Evolutionary conservation across 2,888 invertebrate genomes (phyloP).

Genomic region (Plagodis pulveraria): DNA sequence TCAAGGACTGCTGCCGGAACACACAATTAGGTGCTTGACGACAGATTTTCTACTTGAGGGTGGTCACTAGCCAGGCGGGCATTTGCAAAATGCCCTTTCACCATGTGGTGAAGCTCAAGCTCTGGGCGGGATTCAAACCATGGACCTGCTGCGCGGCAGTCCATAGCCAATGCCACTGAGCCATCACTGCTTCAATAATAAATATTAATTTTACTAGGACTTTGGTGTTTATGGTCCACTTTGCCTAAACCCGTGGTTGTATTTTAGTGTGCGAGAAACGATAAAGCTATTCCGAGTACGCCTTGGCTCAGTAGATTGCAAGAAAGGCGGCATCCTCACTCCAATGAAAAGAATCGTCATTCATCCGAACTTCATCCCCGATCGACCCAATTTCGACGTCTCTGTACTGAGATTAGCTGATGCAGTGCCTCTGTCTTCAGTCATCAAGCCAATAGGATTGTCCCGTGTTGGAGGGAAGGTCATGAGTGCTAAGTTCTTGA

Average conservation of each 20-base stretch:
- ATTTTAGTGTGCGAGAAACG: slow-evolving; percentile 67
- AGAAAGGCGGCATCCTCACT: slow-evolving; percentile 59
- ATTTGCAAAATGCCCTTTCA: too few relatives aligned
- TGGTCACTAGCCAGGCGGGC: too few relatives aligned
- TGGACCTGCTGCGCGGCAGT: too few relatives aligned
- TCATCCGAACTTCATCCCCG: slow-evolving; percentile 57
- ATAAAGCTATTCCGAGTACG: slow-evolving; percentile 64
- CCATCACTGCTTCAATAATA: too few relatives aligned
- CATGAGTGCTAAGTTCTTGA: slow-evolving; percentile 61
- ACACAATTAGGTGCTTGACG: too few relatives aligned
- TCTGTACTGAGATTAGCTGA: slow-evolving; percentile 56
- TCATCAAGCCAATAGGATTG: slow-evolving; percentile 57
- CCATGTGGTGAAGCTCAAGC: too few relatives aligned
- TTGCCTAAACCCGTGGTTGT: slow-evolving; percentile 1
- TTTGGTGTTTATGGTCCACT: too few relatives aligned
- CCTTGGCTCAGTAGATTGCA: slow-evolving; percentile 69
- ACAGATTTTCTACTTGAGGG: too few relatives aligned
- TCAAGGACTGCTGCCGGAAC: too few relatives aligned
- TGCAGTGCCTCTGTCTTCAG: slow-evolving; percentile 41
- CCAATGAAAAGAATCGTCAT: slow-evolving; percentile 58
- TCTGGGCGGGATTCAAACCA: too few relatives aligned
- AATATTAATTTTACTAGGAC: too few relatives aligned
- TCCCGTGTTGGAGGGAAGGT: slow-evolving; percentile 51
- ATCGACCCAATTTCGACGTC: slow-evolving; percentile 60
- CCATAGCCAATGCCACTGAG: too few relatives aligned